Conservation (phyloP, 2,797 vertebrate genomes). For the Potorous gilbertii region DNA sequence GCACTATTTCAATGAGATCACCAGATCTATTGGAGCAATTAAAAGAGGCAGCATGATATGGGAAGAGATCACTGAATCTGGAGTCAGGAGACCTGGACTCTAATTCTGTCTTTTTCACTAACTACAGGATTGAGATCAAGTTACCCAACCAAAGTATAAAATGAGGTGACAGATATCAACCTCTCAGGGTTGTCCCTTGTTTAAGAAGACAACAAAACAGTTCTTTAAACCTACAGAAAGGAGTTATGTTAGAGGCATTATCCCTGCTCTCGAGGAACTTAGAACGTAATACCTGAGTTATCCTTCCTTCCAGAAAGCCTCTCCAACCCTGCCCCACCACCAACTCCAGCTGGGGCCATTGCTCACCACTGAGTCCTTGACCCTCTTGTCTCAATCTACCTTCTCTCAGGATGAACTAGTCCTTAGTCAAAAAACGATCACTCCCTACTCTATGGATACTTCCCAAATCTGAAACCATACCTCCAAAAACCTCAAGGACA, state of each 20-base stretch:
- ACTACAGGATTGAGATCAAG: not conserved
- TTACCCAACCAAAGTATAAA: not conserved
- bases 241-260: not conserved
- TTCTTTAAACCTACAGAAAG: not conserved
- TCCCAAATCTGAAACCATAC: not conserved
- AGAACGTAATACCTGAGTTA: not conserved
- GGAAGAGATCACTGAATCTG: not conserved
- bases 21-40: not conserved
- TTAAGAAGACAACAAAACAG: not conserved
- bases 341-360: not conserved
- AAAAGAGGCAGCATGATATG: not conserved
- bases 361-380: not conserved
- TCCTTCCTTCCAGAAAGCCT: not conserved
- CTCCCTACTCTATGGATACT: not conserved
- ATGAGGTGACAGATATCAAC: not conserved
- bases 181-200: not conserved
- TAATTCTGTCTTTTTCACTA: not conserved
- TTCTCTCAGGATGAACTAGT: not conserved
- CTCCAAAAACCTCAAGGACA: not conserved
- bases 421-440: not conserved
- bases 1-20: not conserved
- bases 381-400: not conserved
- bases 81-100: not conserved
- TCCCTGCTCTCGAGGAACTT: not conserved
- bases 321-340: not conserved